Evolutionary conservation across 35 echinoderm and acorn worm genomes (phyloP).

Genomic region (Amphiura filiformis): DNA sequence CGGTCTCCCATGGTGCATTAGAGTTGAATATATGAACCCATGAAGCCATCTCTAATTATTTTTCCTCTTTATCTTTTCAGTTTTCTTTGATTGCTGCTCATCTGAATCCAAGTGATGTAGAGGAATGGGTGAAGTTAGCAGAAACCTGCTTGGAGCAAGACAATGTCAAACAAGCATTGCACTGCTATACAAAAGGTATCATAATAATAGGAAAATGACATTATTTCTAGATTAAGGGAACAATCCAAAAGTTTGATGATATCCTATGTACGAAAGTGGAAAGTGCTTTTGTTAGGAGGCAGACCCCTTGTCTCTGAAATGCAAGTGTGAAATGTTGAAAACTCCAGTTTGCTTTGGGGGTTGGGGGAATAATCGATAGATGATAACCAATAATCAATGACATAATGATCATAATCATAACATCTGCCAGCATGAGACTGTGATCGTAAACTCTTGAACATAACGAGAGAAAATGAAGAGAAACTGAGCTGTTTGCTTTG

Average conservation of each 20-base stretch:
- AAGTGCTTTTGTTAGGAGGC: background rate
- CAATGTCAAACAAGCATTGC: slow-evolving; percentile 58
- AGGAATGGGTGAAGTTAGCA: slow-evolving; percentile 77
- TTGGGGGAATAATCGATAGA: background rate
- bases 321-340: no score
- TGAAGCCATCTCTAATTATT: no score
- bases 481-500: no score
- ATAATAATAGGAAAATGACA: background rate
- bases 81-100: slow-evolving; percentile 85
- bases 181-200: slow-evolving; percentile 88
- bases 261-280: background rate
- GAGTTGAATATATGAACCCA: no score
- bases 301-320: background rate
- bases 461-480: no score
- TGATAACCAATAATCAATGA: background rate
- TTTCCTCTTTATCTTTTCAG: slow-evolving; percentile 30
- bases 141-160: slow-evolving; percentile 78
- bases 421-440: no score
- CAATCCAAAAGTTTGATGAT: no score
- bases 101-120: slow-evolving; percentile 63
- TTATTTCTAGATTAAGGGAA: no score
- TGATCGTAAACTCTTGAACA: no score
- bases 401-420: background rate
- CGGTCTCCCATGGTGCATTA: no score
- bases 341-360: background rate